These are phyloP conservation scores for Adelosebastes latens DNA, from an alignment of 2,797 vertebrate species.

Conservation along the genomic window DNA sequence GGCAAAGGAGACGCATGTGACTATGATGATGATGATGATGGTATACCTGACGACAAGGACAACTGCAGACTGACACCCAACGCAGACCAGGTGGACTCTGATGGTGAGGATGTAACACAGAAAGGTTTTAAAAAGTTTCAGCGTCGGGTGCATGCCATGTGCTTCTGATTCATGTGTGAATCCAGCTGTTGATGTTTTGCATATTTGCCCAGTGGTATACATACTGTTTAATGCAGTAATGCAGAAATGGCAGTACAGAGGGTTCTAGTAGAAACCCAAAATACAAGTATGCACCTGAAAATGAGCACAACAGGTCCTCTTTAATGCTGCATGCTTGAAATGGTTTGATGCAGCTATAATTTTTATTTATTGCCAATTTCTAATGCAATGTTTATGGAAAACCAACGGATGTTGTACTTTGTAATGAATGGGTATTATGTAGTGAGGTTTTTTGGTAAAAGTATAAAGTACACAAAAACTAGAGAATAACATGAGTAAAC, in stretches of 20 bases:
- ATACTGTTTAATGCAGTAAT: not conserved
- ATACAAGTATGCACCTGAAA: no score
- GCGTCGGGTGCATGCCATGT: not conserved
- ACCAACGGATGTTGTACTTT: not conserved
- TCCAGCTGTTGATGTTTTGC: not conserved
- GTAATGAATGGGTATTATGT: not conserved
- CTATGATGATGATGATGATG: conserved; percentile 95
- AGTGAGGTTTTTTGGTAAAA: not conserved
- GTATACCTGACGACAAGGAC: conserved; percentile 94
- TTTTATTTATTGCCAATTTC: not conserved
- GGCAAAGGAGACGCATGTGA: conserved; percentile 97
- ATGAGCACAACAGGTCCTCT: no score
- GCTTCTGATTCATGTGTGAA: not conserved
- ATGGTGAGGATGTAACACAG: conserved; percentile 83
- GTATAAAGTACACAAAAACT: not conserved
- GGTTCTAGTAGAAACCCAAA: no score
- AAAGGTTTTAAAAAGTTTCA: not conserved
- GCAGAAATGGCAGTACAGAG: not conserved
- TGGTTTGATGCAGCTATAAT: not conserved
- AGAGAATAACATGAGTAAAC: not conserved
- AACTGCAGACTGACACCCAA: conserved; percentile 96
- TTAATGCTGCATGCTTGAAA: no score
- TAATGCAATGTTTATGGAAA: not conserved
- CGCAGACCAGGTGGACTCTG: conserved; percentile 88
- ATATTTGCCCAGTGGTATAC: not conserved